Conservation (phyloP, 2,888 invertebrate genomes). For the Hyles lineata region DNA sequence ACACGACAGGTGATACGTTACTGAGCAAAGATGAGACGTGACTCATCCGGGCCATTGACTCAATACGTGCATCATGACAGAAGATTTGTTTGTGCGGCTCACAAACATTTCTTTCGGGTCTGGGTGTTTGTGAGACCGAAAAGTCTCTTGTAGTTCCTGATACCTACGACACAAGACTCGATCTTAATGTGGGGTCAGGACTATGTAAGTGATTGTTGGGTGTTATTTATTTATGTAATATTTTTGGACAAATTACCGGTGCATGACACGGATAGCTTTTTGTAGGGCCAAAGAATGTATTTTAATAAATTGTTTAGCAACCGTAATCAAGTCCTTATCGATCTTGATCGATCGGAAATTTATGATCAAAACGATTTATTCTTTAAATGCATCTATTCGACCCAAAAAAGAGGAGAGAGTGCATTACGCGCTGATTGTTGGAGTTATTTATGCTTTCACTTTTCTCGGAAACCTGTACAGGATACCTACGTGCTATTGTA, state of each 20-base stretch:
- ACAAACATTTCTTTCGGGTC: too few relatives aligned
- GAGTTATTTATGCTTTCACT: conserved; percentile 8
- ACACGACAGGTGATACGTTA: conserved; percentile 7
- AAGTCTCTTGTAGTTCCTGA: too few relatives aligned
- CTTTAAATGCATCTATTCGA: not conserved
- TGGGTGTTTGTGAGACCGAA: too few relatives aligned
- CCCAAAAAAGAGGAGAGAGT: conserved; percentile 8
- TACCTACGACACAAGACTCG: too few relatives aligned
- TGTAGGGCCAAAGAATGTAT: too few relatives aligned
- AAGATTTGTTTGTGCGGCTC: not conserved
- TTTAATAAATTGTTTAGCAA: too few relatives aligned
- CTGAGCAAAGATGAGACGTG: conserved; percentile 7
- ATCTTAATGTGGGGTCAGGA: too few relatives aligned
- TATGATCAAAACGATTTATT: not conserved
- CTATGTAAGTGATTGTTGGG: too few relatives aligned
- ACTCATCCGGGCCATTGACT: conserved; percentile 19
- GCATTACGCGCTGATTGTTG: conserved; percentile 1
- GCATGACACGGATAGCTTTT: too few relatives aligned
- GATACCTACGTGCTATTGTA: not conserved
- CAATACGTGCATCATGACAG: not conserved
- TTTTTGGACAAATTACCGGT: not conserved
- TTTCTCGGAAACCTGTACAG: conserved; percentile 14
- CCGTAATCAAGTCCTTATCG: too few relatives aligned
- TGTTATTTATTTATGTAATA: too few relatives aligned
- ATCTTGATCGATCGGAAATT: too few relatives aligned